Evolutionary conservation across 2,113 vertebrate genomes (phyloP), one percentile per base, ranked within the genome.

Genomic region (Butorides virescens): DNA sequence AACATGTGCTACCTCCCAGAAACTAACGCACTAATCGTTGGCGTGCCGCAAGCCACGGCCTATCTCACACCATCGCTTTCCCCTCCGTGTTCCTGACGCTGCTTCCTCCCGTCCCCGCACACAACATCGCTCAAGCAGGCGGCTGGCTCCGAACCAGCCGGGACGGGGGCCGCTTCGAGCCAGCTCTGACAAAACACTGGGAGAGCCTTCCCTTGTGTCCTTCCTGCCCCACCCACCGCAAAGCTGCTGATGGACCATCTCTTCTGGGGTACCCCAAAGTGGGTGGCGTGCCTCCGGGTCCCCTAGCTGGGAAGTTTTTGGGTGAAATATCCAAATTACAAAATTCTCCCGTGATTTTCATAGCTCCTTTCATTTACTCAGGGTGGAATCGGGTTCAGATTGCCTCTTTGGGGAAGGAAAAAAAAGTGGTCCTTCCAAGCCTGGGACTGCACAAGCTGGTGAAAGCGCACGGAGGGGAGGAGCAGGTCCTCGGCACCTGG

Each of bases 1-100:
- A 97, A 87, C 59, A 75, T 71, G 59, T 90, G 55, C 84, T 90
- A 93, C 97, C 94, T 96, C 95, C 96, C 94, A 96, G 94, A 88
- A 95, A 56, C 87, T 94, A 80, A 21, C 59, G 87, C 50, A 67
- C 92, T 80, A 53, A 70, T 80, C 19, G 5, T 10, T 83, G 79
- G 53, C 3, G 4, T 21, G 82, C 92, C 7, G 11, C 20, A 12
- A 81, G 85, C 92, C 84, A 13, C 3, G 67, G 96, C 59, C 92
- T 58, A 62, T 86, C 10, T 7, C 71, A 88, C 93, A 88, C 85
- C 91, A 91, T 65, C 20, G 0, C 73, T 58, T 71, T 91, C 44
- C 56, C 90, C 90, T 86, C 77, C 61, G 55, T 26, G 44, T 4
- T 87, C 44, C 84, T 20, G 84, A 56, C 2, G 0, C 84, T 1